phyloP scores from a whole-genome alignment of 2,888 invertebrate genomes.

The Lobophora halterata region DNA sequence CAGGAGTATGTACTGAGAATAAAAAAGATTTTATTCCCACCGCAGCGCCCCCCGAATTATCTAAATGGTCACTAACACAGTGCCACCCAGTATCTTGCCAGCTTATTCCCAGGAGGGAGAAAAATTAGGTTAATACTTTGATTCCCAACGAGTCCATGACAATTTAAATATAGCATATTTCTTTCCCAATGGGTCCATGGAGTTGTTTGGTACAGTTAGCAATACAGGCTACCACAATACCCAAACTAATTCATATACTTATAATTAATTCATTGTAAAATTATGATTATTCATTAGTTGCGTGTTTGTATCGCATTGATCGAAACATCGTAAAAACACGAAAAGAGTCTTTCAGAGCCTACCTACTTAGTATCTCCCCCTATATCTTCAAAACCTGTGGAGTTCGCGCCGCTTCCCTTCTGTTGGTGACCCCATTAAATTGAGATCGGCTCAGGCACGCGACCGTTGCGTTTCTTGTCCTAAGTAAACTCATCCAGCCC shows the following conservation, averaged over 20 bases:
- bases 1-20: conserved; percentile 90
- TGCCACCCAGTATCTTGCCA: no score
- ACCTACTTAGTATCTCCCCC: conserved; percentile 15
- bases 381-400: conserved; percentile 23
- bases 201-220: no score
- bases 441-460: conserved; percentile 23
- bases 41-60: no score
- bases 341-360: conserved; percentile 23
- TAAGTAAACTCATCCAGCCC: conserved; percentile 1
- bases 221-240: no score
- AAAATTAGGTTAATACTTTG: no score
- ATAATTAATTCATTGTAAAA: background rate
- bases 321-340: conserved; percentile 25
- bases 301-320: conserved; percentile 7
- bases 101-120: no score
- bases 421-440: conserved; percentile 26
- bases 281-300: conserved; percentile 25
- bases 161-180: no score
- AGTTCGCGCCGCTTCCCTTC: conserved; percentile 13
- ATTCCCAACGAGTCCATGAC: no score
- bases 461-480: conserved; percentile 13
- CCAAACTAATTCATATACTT: no score
- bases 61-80: no score
- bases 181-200: no score
- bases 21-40: no score